Evolutionary conservation across 2,797 vertebrate species (phyloP).

Genomic region (Typhlichthys eigenmanni): DNA sequence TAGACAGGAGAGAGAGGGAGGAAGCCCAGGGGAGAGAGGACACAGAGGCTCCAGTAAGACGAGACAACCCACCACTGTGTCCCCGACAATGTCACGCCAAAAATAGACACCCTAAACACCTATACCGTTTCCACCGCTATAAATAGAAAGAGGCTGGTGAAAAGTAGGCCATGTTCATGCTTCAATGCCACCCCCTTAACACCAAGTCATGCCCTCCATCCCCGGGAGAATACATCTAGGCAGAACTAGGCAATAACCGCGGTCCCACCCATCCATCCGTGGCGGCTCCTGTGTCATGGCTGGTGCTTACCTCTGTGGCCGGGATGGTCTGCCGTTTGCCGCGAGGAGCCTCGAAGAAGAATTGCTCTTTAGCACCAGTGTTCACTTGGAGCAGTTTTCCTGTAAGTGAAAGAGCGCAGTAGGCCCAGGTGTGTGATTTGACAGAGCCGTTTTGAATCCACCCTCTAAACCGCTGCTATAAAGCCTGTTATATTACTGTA

Average conservation of each 20-base stretch:
- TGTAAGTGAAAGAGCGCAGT: conserved; percentile 62
- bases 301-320: conserved; percentile 84
- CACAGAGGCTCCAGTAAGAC: conserved; percentile 11
- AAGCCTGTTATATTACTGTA: too few species aligned
- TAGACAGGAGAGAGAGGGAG: conserved; percentile 6
- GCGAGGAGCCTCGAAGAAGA: conserved; percentile 97
- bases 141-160: conserved; percentile 67
- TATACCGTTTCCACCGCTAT: conserved; percentile 58
- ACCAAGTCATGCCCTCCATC: background rate
- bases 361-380: conserved; percentile 94
- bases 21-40: conserved; percentile 3
- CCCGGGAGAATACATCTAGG: conserved; percentile 50
- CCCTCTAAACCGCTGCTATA: background rate
- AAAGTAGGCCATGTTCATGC: conserved; percentile 76
- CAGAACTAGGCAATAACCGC: conserved; percentile 37
- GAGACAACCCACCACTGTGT: conserved; percentile 34
- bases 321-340: conserved; percentile 94
- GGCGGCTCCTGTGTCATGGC: conserved; percentile 16
- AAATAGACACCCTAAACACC: conserved; percentile 40
- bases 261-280: background rate
- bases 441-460: conserved; percentile 7
- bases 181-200: conserved; percentile 52
- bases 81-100: conserved; percentile 42
- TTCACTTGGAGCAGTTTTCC: conserved; percentile 98
- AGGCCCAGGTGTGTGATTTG: too few species aligned